These are phyloP conservation scores for Cavia porcellus DNA, from an alignment of 2,113 vertebrate genomes.

Conservation along the genomic window DNA sequence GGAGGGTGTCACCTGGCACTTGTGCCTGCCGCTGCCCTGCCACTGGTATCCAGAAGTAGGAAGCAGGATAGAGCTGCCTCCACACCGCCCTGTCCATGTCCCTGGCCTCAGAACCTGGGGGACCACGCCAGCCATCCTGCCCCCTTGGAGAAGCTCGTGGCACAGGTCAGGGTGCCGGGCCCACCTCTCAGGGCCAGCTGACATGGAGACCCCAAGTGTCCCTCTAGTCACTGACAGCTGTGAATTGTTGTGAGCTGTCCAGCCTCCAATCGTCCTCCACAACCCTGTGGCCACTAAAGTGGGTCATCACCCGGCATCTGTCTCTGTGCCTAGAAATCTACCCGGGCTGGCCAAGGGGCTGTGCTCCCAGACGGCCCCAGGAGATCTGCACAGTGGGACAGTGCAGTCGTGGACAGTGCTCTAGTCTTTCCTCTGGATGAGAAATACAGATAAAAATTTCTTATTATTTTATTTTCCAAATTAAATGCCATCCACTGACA, in stretches of 20 bases:
- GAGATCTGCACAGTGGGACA: background rate
- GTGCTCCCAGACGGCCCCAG: background rate
- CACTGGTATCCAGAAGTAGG: background rate
- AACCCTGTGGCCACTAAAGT: background rate
- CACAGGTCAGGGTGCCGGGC: background rate
- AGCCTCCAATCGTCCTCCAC: background rate
- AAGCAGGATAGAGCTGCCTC: background rate
- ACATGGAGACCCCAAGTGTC: background rate
- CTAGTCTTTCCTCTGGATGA: background rate
- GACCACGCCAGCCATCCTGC: background rate
- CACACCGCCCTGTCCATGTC: background rate
- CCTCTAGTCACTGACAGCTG: background rate
- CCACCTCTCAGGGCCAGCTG: background rate
- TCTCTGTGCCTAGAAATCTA: background rate
- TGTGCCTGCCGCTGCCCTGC: background rate
- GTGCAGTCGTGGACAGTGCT: accelerated
- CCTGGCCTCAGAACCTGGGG: background rate
- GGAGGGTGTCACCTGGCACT: background rate
- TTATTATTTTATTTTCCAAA: background rate
- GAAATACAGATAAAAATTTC: background rate
- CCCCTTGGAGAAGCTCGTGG: background rate
- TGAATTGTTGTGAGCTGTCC: background rate
- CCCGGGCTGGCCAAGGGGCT: too few species aligned
- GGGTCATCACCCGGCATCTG: background rate
- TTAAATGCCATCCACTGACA: background rate